Evolutionary conservation across 2,113 vertebrate genomes (phyloP), one percentile per base, ranked within the genome.

Genomic region (Rousettus leschenaultii): DNA sequence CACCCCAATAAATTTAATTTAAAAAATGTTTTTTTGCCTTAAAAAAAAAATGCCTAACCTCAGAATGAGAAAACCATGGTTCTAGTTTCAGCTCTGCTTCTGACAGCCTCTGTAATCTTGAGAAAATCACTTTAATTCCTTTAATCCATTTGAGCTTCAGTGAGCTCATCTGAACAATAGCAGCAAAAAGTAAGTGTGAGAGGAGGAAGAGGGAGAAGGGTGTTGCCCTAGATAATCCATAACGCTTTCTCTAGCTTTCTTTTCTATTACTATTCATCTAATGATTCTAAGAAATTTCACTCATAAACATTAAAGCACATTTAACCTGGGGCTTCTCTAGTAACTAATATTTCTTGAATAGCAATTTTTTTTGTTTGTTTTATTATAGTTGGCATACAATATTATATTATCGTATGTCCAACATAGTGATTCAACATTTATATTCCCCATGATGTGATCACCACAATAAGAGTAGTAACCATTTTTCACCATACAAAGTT

Each of bases 81-180:
- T 86, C 43, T 22, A 40, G 30, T 61, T 77, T 87, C 78, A 82
- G 38, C 93, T 51, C 57, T 87, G 77, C 66, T 80, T 79, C 79
- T 61, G 59, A 88, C 22, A 82, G 43, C 66, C 28, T 57, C 89
- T 83, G 16, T 63, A 40, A 79, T 65, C 92, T 78, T 79, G 19
- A 89, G 24, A 89, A 89, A 89, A 66, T 90, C 66, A 79, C 51
- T 86, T 86, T 82, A 66, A 82, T 84, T 78, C 68, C 53, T 96
- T 71, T 55, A 85, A 94, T 93, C 55, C 68, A 21, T 30, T 65
- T 61, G 10, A 82, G 28, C 19, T 45, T 91, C 35, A 51, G 5
- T 63, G 35, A 26, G 22, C 11, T 91, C n/a, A 53, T 65, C 89
- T 28, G 45, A 12, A 7, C 55, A 65, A 38, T 35, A 35, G 30